These are phyloP conservation scores for Shargacucullia verbasci DNA, from an alignment of 2,888 invertebrate species.

Conservation along the genomic window DNA sequence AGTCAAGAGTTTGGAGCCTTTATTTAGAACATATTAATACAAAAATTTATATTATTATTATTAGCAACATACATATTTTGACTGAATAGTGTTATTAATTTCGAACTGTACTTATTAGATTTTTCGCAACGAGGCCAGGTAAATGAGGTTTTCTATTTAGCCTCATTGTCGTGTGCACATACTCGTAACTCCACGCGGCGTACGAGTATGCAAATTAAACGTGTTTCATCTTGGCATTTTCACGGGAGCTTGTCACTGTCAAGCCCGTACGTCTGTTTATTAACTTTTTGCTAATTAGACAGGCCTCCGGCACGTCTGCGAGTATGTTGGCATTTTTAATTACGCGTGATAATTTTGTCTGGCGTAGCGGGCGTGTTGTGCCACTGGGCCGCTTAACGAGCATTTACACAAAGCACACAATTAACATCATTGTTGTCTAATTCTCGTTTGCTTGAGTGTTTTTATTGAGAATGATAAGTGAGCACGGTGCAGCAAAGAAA, in stretches of 20 bases:
- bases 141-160: slow-evolving; percentile 32
- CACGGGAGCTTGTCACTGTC: slow-evolving; percentile 87
- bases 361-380: slow-evolving; percentile 60
- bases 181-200: slow-evolving; percentile 63
- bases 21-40: too few relatives aligned
- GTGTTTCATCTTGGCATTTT: slow-evolving; percentile 88
- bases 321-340: slow-evolving; percentile 88
- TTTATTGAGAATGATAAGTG: slow-evolving; percentile 67
- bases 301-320: slow-evolving; percentile 81
- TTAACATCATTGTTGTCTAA: slow-evolving; percentile 69
- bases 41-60: too few relatives aligned
- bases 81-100: too few relatives aligned
- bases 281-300: slow-evolving; percentile 89
- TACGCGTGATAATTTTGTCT: slow-evolving; percentile 83
- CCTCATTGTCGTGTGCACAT: slow-evolving; percentile 54
- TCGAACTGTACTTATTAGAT: too few relatives aligned
- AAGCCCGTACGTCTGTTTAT: slow-evolving; percentile 85
- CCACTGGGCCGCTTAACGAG: slow-evolving; percentile 66
- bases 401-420: slow-evolving; percentile 64
- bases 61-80: too few relatives aligned
- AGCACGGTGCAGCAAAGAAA: slow-evolving; percentile 39
- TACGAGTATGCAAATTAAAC: slow-evolving; percentile 85
- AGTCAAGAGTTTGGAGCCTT: too few relatives aligned
- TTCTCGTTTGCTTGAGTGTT: slow-evolving; percentile 71
- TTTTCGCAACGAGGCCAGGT: slow-evolving; percentile 13